A percentile compares a stretch with the other conserved stretches of the same genome.
These are phyloP conservation scores for Luehdorfia chinensis DNA, from an alignment of 1,140 invertebrate species.

Conservation along the genomic window DNA sequence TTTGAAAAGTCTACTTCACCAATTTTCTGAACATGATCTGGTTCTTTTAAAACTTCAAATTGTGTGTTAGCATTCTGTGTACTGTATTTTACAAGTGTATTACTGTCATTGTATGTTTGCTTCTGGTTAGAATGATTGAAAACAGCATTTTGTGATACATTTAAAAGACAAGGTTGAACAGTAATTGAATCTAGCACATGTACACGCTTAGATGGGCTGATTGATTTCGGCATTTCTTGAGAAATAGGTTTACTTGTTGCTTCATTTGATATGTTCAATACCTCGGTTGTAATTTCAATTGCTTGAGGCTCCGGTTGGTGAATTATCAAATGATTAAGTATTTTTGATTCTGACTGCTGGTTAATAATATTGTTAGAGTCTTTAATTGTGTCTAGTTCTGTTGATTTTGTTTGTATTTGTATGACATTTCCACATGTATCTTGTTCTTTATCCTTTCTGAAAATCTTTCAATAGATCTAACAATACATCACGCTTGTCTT, in stretches of 20 bases:
- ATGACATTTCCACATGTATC: constrained; percentile 7
- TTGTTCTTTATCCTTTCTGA: constrained; percentile 33
- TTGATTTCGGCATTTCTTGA: constrained; percentile 24
- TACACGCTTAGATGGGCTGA: constrained; percentile 51
- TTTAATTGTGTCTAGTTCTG: constrained; percentile 2
- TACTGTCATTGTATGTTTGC: neutral
- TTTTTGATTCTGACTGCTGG: neutral
- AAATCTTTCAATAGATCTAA: constrained; percentile 49
- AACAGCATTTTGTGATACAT: neutral
- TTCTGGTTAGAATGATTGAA: constrained; percentile 1
- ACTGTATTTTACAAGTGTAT: neutral
- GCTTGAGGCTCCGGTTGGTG: constrained; percentile 25
- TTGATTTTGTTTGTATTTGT: neutral
- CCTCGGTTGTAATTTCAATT: constrained; percentile 31
- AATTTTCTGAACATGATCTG: neutral
- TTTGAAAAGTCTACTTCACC: constrained; percentile 44
- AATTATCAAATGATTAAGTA: neutral
- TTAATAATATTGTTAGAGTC: constrained; percentile 3
- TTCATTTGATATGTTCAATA: constrained; percentile 24
- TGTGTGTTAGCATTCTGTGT: constrained; percentile 13
- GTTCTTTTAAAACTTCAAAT: constrained; percentile 1
- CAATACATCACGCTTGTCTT: constrained; percentile 46
- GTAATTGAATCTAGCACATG: constrained; percentile 47
- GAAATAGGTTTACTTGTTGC: constrained; percentile 14
- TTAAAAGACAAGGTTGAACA: constrained; percentile 24